Conservation (phyloP, 2,797 vertebrate species). For the Chaetophractus vellerosus region DNA sequence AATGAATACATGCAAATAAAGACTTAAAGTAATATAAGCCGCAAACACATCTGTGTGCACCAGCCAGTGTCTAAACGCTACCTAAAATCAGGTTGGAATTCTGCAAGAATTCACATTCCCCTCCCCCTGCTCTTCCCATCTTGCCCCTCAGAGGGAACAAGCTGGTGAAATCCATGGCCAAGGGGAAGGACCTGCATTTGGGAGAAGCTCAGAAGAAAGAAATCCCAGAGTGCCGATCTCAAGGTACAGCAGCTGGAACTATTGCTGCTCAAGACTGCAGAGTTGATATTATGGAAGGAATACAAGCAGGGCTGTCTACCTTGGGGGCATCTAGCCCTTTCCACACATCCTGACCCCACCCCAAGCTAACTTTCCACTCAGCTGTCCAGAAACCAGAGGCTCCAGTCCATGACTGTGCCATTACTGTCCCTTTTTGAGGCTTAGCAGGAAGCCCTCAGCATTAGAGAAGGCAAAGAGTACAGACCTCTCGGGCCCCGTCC, state of each 20-base stretch:
- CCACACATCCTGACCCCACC: background rate
- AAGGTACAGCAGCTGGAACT: background rate
- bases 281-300: background rate
- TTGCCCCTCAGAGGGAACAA: background rate
- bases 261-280: background rate
- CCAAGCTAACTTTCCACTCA: background rate
- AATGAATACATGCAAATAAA: conserved; percentile 35
- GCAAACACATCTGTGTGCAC: background rate
- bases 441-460: background rate
- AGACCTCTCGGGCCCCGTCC: background rate
- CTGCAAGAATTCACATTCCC: background rate
- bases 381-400: conserved; percentile 1
- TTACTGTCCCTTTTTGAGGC: background rate
- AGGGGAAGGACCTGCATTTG: background rate
- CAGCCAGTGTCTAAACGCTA: background rate
- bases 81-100: conserved; percentile 3
- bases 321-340: background rate
- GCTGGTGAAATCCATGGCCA: background rate
- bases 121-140: background rate
- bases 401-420: background rate
- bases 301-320: background rate
- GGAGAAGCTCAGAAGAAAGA: background rate
- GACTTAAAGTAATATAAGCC: conserved; percentile 18
- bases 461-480: background rate
- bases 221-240: background rate